Evolutionary conservation across 2,797 vertebrate species (phyloP).

Genomic region (Apogon talboti): DNA sequence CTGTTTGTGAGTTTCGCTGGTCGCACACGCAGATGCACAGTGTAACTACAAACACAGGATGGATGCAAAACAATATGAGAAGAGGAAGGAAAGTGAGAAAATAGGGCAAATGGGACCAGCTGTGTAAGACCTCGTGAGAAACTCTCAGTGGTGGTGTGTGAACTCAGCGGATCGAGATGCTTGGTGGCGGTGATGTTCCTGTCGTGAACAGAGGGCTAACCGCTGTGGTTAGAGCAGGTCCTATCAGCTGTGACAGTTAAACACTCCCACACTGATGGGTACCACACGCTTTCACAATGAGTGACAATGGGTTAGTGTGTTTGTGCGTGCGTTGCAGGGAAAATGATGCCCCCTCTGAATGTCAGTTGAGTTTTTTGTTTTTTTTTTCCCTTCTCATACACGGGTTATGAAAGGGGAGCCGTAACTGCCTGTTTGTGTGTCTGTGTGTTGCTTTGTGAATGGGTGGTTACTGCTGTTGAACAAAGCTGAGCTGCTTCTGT

Average conservation of each 20-base stretch:
- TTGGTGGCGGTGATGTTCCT: conserved; percentile 64
- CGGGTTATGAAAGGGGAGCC: conserved; percentile 40
- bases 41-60: neutral
- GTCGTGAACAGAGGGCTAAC: conserved; percentile 55
- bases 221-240: conserved; percentile 50
- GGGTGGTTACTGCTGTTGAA: conserved; percentile 21
- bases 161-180: conserved; percentile 50
- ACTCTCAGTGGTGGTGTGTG: conserved; percentile 48
- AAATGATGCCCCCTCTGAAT: conserved; percentile 44
- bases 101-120: conserved; percentile 49
- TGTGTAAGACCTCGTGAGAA: conserved; percentile 69
- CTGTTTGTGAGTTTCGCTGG: too few species aligned
- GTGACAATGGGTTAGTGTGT: conserved; percentile 41
- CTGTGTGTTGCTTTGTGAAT: conserved; percentile 12
- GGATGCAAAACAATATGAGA: conserved; percentile 22
- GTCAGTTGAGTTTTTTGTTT: conserved; percentile 18
- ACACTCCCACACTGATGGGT: conserved; percentile 43
- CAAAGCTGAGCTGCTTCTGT: conserved; percentile 20
- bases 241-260: conserved; percentile 71
- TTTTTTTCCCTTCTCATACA: conserved; percentile 55
- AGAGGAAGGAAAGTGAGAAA: conserved; percentile 8
- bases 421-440: conserved; percentile 38
- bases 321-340: conserved; percentile 10
- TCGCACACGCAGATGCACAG: too few species aligned
- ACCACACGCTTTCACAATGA: conserved; percentile 72